phyloP scores from a whole-genome alignment of 1,140 invertebrate genomes.

The Drosophila albomicans region DNA sequence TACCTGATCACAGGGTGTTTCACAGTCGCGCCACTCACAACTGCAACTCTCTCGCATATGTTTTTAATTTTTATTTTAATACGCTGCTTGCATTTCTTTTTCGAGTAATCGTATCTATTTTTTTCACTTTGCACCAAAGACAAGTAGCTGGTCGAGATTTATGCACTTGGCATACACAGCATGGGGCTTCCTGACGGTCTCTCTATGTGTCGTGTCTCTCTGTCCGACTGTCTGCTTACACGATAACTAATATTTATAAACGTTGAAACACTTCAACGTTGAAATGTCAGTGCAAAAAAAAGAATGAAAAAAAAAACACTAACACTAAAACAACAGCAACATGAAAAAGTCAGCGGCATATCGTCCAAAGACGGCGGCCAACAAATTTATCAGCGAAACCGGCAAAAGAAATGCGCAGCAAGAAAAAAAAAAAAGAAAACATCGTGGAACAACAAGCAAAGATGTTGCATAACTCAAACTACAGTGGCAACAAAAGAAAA shows the following conservation, averaged over 20 bases:
- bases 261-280: conserved; percentile 45
- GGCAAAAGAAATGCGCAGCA: conserved; percentile 47
- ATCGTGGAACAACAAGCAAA: conserved; percentile 46
- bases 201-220: conserved; percentile 9
- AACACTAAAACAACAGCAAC: conserved; percentile 20
- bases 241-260: conserved; percentile 76
- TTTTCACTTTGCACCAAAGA: conserved; percentile 33
- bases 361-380: conserved; percentile 72
- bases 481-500: conserved; percentile 44
- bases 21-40: neutral
- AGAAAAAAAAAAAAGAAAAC: conserved; percentile 23
- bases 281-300: conserved; percentile 21
- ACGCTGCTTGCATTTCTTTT: conserved; percentile 53
- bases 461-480: conserved; percentile 65
- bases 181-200: conserved; percentile 50
- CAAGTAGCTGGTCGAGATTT: conserved; percentile 65
- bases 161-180: conserved; percentile 75
- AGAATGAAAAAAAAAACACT: conserved; percentile 5
- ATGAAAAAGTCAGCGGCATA: conserved; percentile 73
- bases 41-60: neutral
- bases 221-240: conserved; percentile 53
- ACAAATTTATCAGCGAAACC: conserved; percentile 78
- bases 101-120: conserved; percentile 33
- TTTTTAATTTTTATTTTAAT: conserved; percentile 84
- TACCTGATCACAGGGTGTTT: neutral